These are phyloP conservation scores for Neodiprion fabricii DNA, from an alignment of 1,140 invertebrate genomes.

Conservation along the genomic window DNA sequence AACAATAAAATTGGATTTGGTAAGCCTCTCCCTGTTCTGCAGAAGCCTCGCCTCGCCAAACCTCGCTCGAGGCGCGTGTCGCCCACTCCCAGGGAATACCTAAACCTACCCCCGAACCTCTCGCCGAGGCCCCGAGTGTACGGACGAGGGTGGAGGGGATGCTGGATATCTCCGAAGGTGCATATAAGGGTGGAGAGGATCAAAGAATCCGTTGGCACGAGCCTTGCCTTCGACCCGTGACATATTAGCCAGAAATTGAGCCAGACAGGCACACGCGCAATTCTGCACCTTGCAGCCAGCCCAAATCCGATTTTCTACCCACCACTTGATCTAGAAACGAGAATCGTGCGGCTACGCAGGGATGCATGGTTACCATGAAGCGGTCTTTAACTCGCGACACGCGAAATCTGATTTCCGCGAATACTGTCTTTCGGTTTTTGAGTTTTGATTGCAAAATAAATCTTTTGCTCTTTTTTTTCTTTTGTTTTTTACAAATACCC, in stretches of 20 bases:
- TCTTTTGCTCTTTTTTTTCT: not conserved
- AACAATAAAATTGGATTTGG: conserved; percentile 51
- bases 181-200: conserved; percentile 36
- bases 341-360: not conserved
- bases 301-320: conserved; percentile 43
- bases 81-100: conserved; percentile 5
- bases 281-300: conserved; percentile 29
- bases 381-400: not conserved
- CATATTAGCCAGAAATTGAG: conserved; percentile 52
- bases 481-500: too few species aligned
- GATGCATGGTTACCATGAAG: not conserved
- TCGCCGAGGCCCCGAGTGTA: not conserved
- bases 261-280: conserved; percentile 40
- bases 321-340: too few species aligned
- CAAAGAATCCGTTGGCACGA: conserved; percentile 37
- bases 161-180: conserved; percentile 39
- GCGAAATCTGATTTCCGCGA: too few species aligned
- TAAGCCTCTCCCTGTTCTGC: not conserved
- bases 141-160: conserved; percentile 23
- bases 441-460: not conserved
- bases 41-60: conserved; percentile 25
- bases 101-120: not conserved
- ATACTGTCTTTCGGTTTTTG: too few species aligned
- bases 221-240: conserved; percentile 41
- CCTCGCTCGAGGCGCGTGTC: conserved; percentile 38